A percentile compares a stretch with the other conserved stretches of the same genome.
phyloP scores from a whole-genome alignment of 2,113 vertebrate species.

The Dasyurus viverrinus region DNA sequence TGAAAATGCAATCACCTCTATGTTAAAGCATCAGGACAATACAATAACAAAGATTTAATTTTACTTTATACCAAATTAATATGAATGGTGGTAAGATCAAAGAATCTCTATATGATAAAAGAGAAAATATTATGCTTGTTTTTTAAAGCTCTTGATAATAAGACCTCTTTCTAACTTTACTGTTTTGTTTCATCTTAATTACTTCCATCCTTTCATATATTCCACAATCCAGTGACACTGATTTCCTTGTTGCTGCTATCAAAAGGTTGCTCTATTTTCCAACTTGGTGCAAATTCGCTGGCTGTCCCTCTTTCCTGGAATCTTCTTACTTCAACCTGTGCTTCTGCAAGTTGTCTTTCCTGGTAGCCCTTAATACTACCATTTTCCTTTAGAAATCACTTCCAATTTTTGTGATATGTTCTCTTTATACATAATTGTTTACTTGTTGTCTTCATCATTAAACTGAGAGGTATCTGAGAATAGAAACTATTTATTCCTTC shows the following conservation, averaged over 20 bases:
- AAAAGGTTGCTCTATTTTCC: not conserved
- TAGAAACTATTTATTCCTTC: no score
- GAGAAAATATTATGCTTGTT: not conserved
- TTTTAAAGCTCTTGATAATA: not conserved
- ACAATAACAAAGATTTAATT: not conserved
- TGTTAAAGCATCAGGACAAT: not conserved
- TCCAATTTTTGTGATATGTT: not conserved
- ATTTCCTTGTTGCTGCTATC: not conserved
- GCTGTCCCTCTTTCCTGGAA: not conserved
- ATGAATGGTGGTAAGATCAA: not conserved
- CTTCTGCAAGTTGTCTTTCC: not conserved
- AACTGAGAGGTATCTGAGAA: no score
- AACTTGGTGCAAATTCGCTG: not conserved
- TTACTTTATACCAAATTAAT: not conserved
- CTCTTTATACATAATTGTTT: not conserved
- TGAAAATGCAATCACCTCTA: not conserved
- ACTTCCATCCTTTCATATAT: not conserved
- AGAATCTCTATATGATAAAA: not conserved
- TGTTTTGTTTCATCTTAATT: not conserved
- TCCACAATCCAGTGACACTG: not conserved
- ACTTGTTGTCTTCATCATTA: not conserved
- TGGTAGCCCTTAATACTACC: not conserved
- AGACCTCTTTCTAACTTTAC: not conserved
- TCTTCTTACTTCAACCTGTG: not conserved
- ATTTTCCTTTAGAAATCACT: not conserved